These are phyloP conservation scores for Seriola dumerili DNA, from an alignment of 2,113 vertebrate genomes.

Conservation along the genomic window DNA sequence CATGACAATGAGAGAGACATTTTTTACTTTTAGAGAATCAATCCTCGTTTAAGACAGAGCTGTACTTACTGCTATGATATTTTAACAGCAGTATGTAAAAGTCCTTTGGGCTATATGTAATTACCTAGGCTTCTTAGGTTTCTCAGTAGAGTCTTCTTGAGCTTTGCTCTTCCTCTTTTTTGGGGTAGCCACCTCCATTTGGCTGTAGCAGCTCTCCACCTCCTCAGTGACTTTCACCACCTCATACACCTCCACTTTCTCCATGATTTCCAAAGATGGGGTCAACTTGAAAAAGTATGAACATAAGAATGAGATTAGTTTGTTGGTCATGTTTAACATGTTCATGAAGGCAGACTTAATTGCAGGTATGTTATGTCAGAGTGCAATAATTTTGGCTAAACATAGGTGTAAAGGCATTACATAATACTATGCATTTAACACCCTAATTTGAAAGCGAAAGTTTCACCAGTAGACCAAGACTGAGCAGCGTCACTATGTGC, in stretches of 20 bases:
- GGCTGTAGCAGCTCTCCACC: conserved; percentile 88
- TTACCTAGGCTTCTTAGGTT: conserved; percentile 94
- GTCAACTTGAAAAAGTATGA: neutral
- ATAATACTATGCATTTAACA: neutral
- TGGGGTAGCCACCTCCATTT: conserved; percentile 84
- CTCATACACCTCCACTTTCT: conserved; percentile 90
- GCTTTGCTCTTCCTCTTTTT: conserved; percentile 93
- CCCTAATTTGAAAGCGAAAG: neutral
- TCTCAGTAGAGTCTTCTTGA: conserved; percentile 86
- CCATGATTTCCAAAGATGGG: conserved; percentile 47
- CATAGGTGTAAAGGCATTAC: neutral
- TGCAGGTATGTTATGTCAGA: neutral
- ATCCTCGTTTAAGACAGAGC: neutral
- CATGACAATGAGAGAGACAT: neutral
- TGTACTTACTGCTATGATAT: neutral
- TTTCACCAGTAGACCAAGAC: neutral
- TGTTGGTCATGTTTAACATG: neutral
- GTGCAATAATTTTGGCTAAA: neutral
- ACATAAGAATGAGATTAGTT: neutral
- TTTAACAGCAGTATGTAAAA: neutral
- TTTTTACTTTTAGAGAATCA: neutral
- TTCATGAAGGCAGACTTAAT: neutral
- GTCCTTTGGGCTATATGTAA: neutral
- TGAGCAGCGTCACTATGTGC: neutral
- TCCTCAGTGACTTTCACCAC: conserved; percentile 93